Evolutionary conservation across 2,888 invertebrate species (phyloP).

Genomic region (Stenodera caucasica): DNA sequence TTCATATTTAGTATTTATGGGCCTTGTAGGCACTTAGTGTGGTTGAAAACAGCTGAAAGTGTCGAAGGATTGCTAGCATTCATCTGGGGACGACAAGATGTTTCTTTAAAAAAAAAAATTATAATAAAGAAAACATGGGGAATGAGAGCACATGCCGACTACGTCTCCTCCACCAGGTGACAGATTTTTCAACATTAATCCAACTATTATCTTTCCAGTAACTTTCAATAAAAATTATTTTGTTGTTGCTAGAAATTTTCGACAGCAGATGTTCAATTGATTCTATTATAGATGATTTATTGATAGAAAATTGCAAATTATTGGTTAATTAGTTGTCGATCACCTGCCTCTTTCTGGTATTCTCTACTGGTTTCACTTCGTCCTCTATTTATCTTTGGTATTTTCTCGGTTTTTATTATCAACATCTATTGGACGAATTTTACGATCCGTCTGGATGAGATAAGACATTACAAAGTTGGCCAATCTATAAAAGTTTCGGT

Average conservation of each 20-base stretch:
- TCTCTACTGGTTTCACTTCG: neutral
- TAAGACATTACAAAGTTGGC: conserved; percentile 54
- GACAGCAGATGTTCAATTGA: no score
- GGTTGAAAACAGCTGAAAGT: conserved; percentile 42
- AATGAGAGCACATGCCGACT: conserved; percentile 10
- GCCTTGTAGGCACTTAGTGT: conserved; percentile 44
- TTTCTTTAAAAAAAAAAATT: neutral
- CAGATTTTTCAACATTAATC: no score
- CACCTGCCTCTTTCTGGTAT: no score
- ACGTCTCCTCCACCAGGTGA: conserved; percentile 4
- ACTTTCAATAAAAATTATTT: neutral
- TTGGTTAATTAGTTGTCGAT: no score
- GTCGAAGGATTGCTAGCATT: conserved; percentile 23
- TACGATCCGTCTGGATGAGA: conserved; percentile 51
- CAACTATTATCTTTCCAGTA: neutral
- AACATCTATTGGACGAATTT: conserved; percentile 52
- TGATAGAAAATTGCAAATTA: no score
- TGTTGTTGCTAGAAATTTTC: no score
- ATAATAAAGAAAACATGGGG: neutral
- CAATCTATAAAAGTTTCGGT: conserved; percentile 44
- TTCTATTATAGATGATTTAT: no score
- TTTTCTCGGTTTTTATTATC: conserved; percentile 24
- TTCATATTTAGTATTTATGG: conserved; percentile 47
- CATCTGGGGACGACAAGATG: neutral
- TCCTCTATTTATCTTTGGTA: neutral